phyloP scores from a whole-genome alignment of 2,888 invertebrate genomes.

The Drymonia ruficornis region DNA sequence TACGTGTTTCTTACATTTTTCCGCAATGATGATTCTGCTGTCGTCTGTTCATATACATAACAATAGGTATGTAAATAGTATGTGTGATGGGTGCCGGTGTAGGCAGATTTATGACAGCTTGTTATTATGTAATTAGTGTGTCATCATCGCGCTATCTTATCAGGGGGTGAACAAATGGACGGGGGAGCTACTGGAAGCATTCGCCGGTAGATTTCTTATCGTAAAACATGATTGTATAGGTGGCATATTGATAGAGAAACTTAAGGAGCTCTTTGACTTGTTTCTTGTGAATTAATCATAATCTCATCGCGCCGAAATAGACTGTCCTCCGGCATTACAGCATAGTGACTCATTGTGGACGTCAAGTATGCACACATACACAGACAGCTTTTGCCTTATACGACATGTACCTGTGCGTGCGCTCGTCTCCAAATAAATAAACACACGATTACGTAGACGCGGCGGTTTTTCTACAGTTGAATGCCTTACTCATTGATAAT shows the following conservation, averaged over 20 bases:
- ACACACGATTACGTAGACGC: conserved; percentile 60
- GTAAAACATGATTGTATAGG: neutral
- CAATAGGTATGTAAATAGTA: conserved; percentile 4
- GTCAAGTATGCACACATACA: conserved; percentile 61
- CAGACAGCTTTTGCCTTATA: conserved; percentile 64
- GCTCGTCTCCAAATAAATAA: conserved; percentile 69
- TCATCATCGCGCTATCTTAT: conserved; percentile 3
- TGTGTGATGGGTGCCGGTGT: conserved; percentile 2
- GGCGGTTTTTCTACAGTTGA: conserved; percentile 80
- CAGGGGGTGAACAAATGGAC: neutral
- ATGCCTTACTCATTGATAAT: conserved; percentile 60
- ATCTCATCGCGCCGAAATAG: conserved; percentile 80
- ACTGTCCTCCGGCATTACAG: conserved; percentile 74
- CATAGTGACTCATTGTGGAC: conserved; percentile 74
- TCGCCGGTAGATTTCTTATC: conserved; percentile 4
- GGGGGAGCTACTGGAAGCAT: neutral
- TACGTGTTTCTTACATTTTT: neutral
- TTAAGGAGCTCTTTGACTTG: conserved; percentile 23
- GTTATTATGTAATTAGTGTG: conserved; percentile 5
- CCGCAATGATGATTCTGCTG: conserved; percentile 2
- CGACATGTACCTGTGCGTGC: conserved; percentile 53
- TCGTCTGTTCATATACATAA: conserved; percentile 3
- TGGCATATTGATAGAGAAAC: conserved; percentile 27
- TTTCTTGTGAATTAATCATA: conserved; percentile 63
- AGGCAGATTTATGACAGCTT: conserved; percentile 5